phyloP scores from a whole-genome alignment of 2,797 vertebrate species.

The Ceryle rudis region DNA sequence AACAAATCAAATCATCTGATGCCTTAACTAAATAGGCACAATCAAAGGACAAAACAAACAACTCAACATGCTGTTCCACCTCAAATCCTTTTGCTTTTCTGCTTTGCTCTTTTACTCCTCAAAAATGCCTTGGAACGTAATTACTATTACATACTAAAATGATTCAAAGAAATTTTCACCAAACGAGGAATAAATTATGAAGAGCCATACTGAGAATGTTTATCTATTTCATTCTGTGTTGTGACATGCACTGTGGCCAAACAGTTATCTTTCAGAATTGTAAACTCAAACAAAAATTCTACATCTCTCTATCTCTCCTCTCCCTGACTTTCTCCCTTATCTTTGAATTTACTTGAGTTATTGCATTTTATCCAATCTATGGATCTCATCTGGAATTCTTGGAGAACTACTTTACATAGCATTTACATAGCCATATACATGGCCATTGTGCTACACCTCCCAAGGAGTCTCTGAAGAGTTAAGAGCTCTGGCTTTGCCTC shows the following conservation, averaged over 20 bases:
- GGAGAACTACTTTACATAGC: background rate
- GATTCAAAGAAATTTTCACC: constrained; percentile 9
- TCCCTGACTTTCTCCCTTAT: background rate
- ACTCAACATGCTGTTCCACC: background rate
- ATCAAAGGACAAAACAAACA: constrained; percentile 42
- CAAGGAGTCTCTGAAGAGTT: constrained; percentile 57
- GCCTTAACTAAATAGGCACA: constrained; percentile 38
- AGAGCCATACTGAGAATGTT: background rate
- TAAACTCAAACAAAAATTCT: background rate
- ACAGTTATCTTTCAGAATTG: background rate
- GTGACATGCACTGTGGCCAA: background rate
- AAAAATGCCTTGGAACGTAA: constrained; percentile 17
- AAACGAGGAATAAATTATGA: constrained; percentile 17
- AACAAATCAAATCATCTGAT: constrained; percentile 40
- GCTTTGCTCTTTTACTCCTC: background rate
- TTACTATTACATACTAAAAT: background rate
- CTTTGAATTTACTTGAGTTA: background rate
- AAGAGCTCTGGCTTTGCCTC: constrained; percentile 24
- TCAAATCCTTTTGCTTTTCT: constrained; percentile 41
- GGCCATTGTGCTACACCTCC: background rate
- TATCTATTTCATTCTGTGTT: background rate
- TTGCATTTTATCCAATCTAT: background rate
- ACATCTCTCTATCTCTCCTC: background rate
- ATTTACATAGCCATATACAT: background rate
- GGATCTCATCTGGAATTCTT: background rate